phyloP scores from a whole-genome alignment of 2,888 invertebrate species.

The Cheilosia variabilis region DNA sequence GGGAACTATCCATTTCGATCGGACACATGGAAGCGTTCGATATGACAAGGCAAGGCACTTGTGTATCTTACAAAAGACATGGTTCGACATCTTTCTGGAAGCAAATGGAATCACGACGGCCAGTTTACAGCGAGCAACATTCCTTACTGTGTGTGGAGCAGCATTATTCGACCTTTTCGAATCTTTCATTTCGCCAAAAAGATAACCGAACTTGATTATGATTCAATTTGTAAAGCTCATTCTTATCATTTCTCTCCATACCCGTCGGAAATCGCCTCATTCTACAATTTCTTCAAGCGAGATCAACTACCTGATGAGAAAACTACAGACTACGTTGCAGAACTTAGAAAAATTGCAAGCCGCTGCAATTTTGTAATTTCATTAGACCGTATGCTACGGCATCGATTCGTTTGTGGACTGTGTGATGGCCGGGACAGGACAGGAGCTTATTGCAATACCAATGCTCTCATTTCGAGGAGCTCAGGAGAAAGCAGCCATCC shows the following conservation, averaged over 20 bases:
- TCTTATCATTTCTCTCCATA: slow-evolving; percentile 1
- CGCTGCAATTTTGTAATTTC: background rate
- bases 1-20: too few species aligned
- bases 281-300: slow-evolving; percentile 15
- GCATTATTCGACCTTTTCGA: slow-evolving; percentile 19
- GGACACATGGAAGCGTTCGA: too few species aligned
- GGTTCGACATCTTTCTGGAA: slow-evolving; percentile 37
- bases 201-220: too few species aligned
- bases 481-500: background rate
- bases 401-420: background rate
- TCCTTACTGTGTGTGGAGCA: slow-evolving; percentile 20
- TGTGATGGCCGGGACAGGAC: slow-evolving; percentile 50
- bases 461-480: background rate
- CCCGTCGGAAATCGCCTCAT: slow-evolving; percentile 24
- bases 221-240: background rate
- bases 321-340: background rate
- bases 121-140: slow-evolving; percentile 15
- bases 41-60: background rate
- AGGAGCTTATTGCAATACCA: slow-evolving; percentile 24
- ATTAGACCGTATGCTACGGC: background rate
- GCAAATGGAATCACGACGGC: slow-evolving; percentile 8
- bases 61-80: slow-evolving; percentile 15
- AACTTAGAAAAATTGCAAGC: background rate
- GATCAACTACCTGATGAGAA: background rate
- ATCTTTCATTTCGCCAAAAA: slow-evolving; percentile 14